Conservation (phyloP, 2,113 vertebrate species). For the Bucco capensis region DNA sequence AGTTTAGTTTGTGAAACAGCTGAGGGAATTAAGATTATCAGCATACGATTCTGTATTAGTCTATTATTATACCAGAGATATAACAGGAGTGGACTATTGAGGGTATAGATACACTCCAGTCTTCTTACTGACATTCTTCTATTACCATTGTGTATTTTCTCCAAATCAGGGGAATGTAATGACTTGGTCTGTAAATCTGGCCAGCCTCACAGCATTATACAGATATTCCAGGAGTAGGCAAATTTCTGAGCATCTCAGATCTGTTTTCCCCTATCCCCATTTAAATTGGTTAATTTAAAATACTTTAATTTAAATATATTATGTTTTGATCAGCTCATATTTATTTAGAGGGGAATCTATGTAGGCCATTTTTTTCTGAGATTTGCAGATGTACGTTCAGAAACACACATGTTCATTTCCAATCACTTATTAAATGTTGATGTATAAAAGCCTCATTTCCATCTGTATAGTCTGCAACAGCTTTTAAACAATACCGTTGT, state of each 20-base stretch:
- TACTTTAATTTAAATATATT: background rate
- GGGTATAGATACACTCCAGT: background rate
- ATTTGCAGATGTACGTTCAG: background rate
- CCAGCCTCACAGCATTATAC: background rate
- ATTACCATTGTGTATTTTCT: background rate
- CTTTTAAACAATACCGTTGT: background rate
- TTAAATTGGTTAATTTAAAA: background rate
- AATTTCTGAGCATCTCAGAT: background rate
- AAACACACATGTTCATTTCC: background rate
- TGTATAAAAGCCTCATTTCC: background rate
- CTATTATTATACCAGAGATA: background rate
- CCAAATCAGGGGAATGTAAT: background rate
- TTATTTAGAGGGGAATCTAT: background rate
- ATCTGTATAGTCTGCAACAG: background rate
- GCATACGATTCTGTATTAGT: background rate
- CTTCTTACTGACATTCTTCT: background rate
- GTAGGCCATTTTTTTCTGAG: background rate
- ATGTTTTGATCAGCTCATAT: background rate
- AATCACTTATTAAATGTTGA: background rate
- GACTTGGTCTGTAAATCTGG: background rate
- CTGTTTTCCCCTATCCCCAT: rapidly evolving
- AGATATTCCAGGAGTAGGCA: background rate
- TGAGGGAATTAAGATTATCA: background rate
- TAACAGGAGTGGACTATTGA: background rate
- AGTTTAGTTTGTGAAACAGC: constrained; percentile 2